These are phyloP conservation scores for Natator depressus DNA, from an alignment of 2,113 vertebrate genomes.

Conservation along the genomic window DNA sequence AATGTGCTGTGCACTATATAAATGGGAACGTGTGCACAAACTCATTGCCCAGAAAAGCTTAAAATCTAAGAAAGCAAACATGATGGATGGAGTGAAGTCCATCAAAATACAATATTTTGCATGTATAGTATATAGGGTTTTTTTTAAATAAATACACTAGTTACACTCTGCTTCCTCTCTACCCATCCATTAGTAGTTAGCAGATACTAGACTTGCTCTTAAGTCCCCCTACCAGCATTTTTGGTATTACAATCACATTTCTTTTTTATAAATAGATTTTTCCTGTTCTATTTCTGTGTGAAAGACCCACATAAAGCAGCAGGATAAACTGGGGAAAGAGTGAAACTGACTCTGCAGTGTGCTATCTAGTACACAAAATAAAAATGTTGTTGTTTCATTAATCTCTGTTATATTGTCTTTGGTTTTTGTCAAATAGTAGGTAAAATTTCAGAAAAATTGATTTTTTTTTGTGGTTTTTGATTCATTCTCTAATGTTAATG, in stretches of 20 bases:
- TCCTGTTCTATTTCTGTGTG: not conserved
- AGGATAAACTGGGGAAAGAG: not conserved
- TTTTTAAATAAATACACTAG: not conserved
- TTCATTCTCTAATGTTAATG: not conserved
- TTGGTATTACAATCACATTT: constrained; percentile 43
- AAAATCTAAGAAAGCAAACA: not conserved
- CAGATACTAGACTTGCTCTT: not conserved
- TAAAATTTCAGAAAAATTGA: not conserved
- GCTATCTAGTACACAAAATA: not conserved
- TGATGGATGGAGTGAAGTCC: not conserved
- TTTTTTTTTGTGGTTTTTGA: not conserved
- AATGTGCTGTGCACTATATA: not conserved
- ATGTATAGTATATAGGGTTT: not conserved
- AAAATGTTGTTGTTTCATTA: not conserved
- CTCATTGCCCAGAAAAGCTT: not conserved
- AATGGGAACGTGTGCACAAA: not conserved
- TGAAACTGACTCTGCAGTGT: not conserved
- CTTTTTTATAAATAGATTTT: not conserved
- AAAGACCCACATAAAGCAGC: not conserved
- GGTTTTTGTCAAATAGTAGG: not conserved
- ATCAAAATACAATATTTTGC: not conserved
- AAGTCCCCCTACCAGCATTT: constrained; percentile 23
- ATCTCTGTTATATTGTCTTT: not conserved
- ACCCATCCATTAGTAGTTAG: not conserved
- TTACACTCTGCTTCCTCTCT: not conserved